Evolutionary conservation across 2,888 invertebrate genomes (phyloP), one percentile per base, ranked within the genome.

Genomic region (Lithophane socia): DNA sequence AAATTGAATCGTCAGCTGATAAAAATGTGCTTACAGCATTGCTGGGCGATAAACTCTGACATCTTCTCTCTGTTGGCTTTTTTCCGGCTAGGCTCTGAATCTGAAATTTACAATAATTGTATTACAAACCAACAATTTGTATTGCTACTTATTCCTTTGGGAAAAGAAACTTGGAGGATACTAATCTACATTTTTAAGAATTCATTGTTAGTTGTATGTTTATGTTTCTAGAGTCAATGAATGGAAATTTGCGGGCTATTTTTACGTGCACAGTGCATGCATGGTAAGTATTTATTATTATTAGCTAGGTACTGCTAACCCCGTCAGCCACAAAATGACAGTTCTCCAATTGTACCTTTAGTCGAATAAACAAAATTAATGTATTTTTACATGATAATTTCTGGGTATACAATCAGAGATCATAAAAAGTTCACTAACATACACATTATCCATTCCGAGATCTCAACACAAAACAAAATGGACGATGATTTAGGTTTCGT

Each of bases 11-110:
- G 21, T 29, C 13, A 66, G 13, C 29, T 13, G 37, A 10, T 60
- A 29, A 49, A 37, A 37, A 58, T 58, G 47, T 44, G 87, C 93
- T 93, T 84, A 94, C 94, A 67, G 70, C 52, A 58, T 82, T 56
- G 90, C 87, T 73, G 16, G 94, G 93, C 7, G 94, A 93, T 75
- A 94, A 89, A 84, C 95, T 95, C 80, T 93, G 93, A 82, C 92
- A 93, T 92, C 94, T 92, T 89, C 93, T 90, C 72, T 87, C 88
- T n/a, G 63, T 10, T 65, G 73, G 47, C 67, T 88, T 92, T 77
- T 88, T 92, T 16, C 70, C 54, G 9, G 58, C 74, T 10, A 89
- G 87, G 73, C 86, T 90, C 92, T 94, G 79, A n/a, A 54, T 16
- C 82, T 75, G 58, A 68, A 79, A 79, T 52, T 29, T 18, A 58